Percentiles rank a stretch among this genome's conserved stretches.
phyloP scores from a whole-genome alignment of 2,113 vertebrate genomes.

The Labeo catla region DNA sequence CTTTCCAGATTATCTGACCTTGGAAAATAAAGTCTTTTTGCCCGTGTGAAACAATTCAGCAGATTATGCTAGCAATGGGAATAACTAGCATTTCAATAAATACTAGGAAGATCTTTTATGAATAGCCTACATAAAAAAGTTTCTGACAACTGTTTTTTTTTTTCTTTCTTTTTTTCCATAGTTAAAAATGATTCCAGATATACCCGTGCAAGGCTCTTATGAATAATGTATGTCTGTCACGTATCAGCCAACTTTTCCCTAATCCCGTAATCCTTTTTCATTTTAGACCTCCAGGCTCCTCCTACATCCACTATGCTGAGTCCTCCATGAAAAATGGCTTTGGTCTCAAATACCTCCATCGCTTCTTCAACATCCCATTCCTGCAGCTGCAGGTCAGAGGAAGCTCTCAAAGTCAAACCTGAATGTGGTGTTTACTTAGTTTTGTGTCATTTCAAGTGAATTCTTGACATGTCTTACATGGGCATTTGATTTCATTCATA shows the following conservation, averaged over 20 bases:
- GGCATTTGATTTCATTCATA: background rate
- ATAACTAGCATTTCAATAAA: background rate
- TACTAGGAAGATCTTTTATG: background rate
- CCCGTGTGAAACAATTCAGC: background rate
- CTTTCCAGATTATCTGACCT: no score
- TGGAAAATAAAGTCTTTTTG: no score
- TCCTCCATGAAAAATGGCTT: conserved; percentile 92
- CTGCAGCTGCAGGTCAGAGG: conserved; percentile 85
- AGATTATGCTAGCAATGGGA: background rate
- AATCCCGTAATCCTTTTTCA: background rate
- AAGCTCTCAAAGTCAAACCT: background rate
- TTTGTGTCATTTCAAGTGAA: background rate
- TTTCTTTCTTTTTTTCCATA: background rate
- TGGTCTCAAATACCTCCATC: conserved; percentile 86
- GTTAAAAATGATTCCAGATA: background rate
- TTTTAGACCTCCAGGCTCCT: conserved; percentile 82
- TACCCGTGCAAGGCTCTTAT: background rate
- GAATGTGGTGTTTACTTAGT: background rate
- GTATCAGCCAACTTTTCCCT: conserved; percentile 20
- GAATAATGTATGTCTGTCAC: conserved; percentile 10
- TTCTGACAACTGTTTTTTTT: background rate
- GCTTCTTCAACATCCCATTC: conserved; percentile 91
- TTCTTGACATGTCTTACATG: background rate
- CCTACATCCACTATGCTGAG: conserved; percentile 87
- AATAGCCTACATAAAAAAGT: background rate